Evolutionary conservation across 2,797 vertebrate species (phyloP), one percentile per base, ranked within the genome.

Genomic region (Saguinus oedipus): DNA sequence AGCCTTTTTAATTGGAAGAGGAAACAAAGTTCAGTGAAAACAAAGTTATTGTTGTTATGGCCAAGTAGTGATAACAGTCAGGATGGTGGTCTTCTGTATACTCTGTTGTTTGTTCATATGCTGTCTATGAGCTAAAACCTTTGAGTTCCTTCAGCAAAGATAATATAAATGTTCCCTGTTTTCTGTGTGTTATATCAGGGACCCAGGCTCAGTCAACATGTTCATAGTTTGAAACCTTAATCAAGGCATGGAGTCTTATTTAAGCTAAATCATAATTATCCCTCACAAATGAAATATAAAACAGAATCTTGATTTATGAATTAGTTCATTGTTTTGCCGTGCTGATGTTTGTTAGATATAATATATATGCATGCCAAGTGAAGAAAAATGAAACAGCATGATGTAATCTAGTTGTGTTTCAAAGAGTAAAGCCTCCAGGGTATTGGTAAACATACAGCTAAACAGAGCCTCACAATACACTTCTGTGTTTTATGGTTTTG

Each of bases 401-500:
- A 96, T 81, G 94, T 87, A 90, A 97, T 93, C 90, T 55, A 46
- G 89, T 11, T 95, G 94, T 9, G 19, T 90, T 95, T 96, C 94
- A 94, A 94, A 94, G 96, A 92, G 79, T 14, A 33, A 94, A 94
- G 96, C 97, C 97, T 96, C 57, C 68, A 57, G 97, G 96, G 95
- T 94, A 89, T 94, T 93, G 96, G 97, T 98, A 97, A 98, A 96
- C 87, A 96, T 68, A 85, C 42, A 61, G 79, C 92, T 92, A 93
- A 96, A 94, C 70, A 78, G 50, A 90, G 74, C 81, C 61, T 97
- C 36, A 93, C 95, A 95, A 82, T 97, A 72, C 50, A 68, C 78
- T 79, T 81, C 92, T 96, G 92, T 93, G 93, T 96, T 97, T 96
- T 96, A 96, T 44, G 95, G 96, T 97, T 96, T 96, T 96, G 95